Conservation (phyloP, 2,113 vertebrate species). For the Amphiprion ocellaris region DNA sequence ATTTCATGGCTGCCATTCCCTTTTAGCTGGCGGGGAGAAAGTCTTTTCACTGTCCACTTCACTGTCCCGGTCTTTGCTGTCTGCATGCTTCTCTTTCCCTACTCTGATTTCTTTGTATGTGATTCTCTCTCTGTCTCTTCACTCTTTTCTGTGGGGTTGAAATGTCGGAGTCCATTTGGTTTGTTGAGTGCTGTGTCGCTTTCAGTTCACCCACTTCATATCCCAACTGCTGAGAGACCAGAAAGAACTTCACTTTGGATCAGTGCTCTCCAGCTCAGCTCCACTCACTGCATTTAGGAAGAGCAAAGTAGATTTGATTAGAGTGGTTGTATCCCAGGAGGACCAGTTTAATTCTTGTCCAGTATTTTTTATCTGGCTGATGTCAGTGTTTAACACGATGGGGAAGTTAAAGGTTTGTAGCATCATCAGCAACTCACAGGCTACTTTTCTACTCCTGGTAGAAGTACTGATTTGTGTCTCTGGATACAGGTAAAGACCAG, state of each 20-base stretch:
- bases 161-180: slow-evolving; percentile 68
- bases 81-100: slow-evolving; percentile 13
- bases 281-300: slow-evolving; percentile 22
- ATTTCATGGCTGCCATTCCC: slow-evolving; percentile 25
- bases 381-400: slow-evolving; percentile 29
- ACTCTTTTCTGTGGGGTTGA: slow-evolving; percentile 26
- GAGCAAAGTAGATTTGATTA: slow-evolving; percentile 7
- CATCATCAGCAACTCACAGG: not conserved
- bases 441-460: not conserved
- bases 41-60: slow-evolving; percentile 46
- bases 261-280: slow-evolving; percentile 30
- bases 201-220: slow-evolving; percentile 53
- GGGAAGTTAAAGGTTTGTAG: not conserved
- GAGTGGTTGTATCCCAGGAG: slow-evolving; percentile 20
- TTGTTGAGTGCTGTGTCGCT: slow-evolving; percentile 64
- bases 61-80: slow-evolving; percentile 44
- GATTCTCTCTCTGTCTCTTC: not conserved
- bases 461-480: slow-evolving; percentile 2
- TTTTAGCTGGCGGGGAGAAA: slow-evolving; percentile 4
- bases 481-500: slow-evolving; percentile 67
- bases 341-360: slow-evolving; percentile 39
- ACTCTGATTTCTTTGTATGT: slow-evolving; percentile 23
- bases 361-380: slow-evolving; percentile 45
- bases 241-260: slow-evolving; percentile 62
- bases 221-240: slow-evolving; percentile 46